A percentile compares a stretch with the other conserved stretches of the same genome.
These are phyloP conservation scores for Ceratina calcarata DNA, from an alignment of 1,140 invertebrate species.

Conservation along the genomic window DNA sequence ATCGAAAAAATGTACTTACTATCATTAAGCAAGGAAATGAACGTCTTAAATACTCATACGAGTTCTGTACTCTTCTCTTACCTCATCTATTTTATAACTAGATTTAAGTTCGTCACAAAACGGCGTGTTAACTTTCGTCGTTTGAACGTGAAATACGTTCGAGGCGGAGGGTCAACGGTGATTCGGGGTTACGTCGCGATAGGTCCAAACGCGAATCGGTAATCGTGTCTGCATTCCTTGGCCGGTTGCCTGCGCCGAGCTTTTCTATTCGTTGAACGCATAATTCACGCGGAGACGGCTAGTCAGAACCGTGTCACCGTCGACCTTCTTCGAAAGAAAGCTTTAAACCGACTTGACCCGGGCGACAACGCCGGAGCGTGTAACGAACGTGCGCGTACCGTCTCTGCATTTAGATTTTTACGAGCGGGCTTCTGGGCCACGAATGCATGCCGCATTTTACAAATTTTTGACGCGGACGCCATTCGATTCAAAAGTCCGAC, in stretches of 20 bases:
- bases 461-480: slow-evolving; percentile 18
- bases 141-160: no score
- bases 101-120: no score
- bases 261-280: slow-evolving; percentile 70
- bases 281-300: slow-evolving; percentile 64
- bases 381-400: slow-evolving; percentile 3
- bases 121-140: no score
- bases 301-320: slow-evolving; percentile 27
- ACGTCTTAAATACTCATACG: no score
- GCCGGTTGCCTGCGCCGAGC: slow-evolving; percentile 63
- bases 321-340: slow-evolving; percentile 59
- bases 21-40: no score
- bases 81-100: no score
- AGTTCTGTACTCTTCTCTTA: no score
- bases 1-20: no score
- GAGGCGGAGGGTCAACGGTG: no score
- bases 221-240: slow-evolving; percentile 72
- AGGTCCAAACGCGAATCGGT: slow-evolving; percentile 53
- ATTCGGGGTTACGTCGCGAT: slow-evolving; percentile 62
- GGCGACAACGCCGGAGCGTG: slow-evolving; percentile 1
- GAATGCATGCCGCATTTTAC: not conserved
- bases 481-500: slow-evolving; percentile 9
- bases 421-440: slow-evolving; percentile 1
- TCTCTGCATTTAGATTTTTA: slow-evolving; percentile 44
- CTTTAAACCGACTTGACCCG: slow-evolving; percentile 43